These are phyloP conservation scores for Orchesella cincta DNA, from an alignment of 1,140 invertebrate genomes.

Conservation along the genomic window DNA sequence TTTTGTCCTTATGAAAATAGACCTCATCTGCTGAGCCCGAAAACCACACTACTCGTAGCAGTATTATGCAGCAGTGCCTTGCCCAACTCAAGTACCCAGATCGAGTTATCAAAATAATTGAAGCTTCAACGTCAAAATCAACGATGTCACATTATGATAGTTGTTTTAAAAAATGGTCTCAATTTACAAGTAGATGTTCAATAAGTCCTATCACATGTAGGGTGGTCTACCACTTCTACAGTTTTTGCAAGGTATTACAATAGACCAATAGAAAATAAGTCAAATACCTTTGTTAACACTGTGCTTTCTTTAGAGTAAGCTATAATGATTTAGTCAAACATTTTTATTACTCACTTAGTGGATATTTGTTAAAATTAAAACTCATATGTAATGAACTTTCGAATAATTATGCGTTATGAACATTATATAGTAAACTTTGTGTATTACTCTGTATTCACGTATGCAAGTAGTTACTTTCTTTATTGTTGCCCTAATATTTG, in stretches of 20 bases:
- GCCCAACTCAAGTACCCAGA: not conserved
- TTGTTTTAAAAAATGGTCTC: not conserved
- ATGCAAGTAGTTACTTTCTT: too few relatives aligned
- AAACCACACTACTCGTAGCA: not conserved
- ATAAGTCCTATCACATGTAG: not conserved
- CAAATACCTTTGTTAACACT: not conserved
- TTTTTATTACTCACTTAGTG: not conserved
- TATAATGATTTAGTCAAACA: not conserved
- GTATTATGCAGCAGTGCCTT: not conserved
- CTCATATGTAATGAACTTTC: not conserved
- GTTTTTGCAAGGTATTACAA: conserved; percentile 2
- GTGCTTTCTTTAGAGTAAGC: not conserved
- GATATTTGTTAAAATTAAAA: not conserved
- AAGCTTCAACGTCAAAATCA: not conserved
- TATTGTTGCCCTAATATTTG: not conserved
- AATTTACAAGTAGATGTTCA: not conserved
- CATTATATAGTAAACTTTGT: too few relatives aligned
- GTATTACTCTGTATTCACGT: too few relatives aligned
- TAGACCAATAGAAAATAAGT: not conserved
- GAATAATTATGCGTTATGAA: not conserved
- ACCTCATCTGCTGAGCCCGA: not conserved
- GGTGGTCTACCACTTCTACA: not conserved
- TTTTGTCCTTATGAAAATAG: conserved; percentile 4
- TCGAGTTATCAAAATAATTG: not conserved
- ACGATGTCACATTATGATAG: not conserved